These are phyloP conservation scores for Adelges cooleyi DNA, from an alignment of 1,140 invertebrate genomes.

Conservation along the genomic window DNA sequence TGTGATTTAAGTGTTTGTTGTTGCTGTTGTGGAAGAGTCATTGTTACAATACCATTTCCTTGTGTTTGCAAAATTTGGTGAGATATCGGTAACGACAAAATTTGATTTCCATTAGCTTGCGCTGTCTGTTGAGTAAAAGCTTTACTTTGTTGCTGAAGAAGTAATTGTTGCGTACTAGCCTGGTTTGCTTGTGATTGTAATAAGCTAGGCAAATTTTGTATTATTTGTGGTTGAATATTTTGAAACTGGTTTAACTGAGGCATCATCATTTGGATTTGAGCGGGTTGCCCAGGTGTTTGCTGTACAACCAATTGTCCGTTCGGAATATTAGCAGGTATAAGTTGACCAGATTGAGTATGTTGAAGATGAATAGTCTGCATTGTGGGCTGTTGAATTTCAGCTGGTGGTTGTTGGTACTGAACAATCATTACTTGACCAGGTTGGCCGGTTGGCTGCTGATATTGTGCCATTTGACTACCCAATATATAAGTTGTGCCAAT, in stretches of 20 bases:
- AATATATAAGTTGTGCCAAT: slow-evolving; percentile 18
- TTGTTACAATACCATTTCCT: slow-evolving; percentile 26
- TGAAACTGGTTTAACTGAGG: slow-evolving; percentile 21
- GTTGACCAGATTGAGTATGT: slow-evolving; percentile 22
- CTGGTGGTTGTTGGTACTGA: slow-evolving; percentile 14
- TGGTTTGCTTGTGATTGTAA: slow-evolving; percentile 7
- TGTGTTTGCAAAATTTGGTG: slow-evolving; percentile 21
- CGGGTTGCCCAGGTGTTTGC: slow-evolving; percentile 15
- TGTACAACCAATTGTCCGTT: slow-evolving; percentile 21
- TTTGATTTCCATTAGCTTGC: not conserved
- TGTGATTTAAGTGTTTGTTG: slow-evolving; percentile 14
- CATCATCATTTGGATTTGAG: slow-evolving; percentile 28
- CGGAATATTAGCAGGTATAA: slow-evolving; percentile 18
- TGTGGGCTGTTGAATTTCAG: slow-evolving; percentile 14
- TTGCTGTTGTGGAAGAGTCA: slow-evolving; percentile 21
- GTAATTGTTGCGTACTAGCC: slow-evolving; percentile 3
- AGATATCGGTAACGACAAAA: slow-evolving; percentile 19
- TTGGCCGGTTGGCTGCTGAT: slow-evolving; percentile 12
- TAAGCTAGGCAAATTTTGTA: slow-evolving; percentile 13
- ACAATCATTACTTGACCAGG: slow-evolving; percentile 24
- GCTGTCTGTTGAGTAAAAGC: slow-evolving; percentile 5
- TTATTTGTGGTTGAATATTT: slow-evolving; percentile 24
- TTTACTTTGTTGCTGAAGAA: slow-evolving; percentile 15
- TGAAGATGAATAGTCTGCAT: slow-evolving; percentile 20
- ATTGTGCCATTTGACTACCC: slow-evolving; percentile 19